Conservation (phyloP, 2,888 invertebrate genomes). For the Epsilonema sp. region DNA sequence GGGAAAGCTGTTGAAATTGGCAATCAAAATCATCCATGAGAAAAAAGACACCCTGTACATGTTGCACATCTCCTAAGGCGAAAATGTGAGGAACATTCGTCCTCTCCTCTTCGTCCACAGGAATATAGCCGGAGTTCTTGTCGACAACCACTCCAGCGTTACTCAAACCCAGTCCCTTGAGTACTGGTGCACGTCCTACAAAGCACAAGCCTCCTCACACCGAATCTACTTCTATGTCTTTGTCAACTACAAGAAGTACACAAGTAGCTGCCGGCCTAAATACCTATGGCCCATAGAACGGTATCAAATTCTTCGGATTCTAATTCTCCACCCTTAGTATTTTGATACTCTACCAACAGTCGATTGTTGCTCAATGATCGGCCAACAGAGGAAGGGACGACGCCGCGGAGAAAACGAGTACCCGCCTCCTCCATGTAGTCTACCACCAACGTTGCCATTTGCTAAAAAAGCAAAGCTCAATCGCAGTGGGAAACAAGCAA, state of each 20-base stretch:
- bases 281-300: constrained; percentile 14
- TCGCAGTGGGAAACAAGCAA: not conserved
- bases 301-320: constrained; percentile 10
- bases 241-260: too few species aligned
- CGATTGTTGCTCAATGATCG: constrained; percentile 7
- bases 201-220: too few species aligned
- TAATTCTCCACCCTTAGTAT: not conserved
- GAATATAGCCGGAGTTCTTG: constrained; percentile 9
- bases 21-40: too few species aligned
- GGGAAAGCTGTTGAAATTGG: too few species aligned
- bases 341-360: constrained; percentile 6
- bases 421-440: constrained; percentile 33
- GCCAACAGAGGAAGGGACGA: constrained; percentile 28
- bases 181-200: too few species aligned
- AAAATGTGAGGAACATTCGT: constrained; percentile 50
- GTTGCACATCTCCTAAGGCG: constrained; percentile 61
- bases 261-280: too few species aligned
- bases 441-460: constrained; percentile 38
- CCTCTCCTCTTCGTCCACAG: constrained; percentile 42
- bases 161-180: too few species aligned
- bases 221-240: too few species aligned
- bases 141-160: constrained; percentile 5
- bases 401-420: constrained; percentile 33
- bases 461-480: constrained; percentile 8
- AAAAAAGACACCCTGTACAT: too few species aligned